Base-by-base conservation (phyloP, 2,888 invertebrate genomes). In the Frankliniella fusca region DNA sequence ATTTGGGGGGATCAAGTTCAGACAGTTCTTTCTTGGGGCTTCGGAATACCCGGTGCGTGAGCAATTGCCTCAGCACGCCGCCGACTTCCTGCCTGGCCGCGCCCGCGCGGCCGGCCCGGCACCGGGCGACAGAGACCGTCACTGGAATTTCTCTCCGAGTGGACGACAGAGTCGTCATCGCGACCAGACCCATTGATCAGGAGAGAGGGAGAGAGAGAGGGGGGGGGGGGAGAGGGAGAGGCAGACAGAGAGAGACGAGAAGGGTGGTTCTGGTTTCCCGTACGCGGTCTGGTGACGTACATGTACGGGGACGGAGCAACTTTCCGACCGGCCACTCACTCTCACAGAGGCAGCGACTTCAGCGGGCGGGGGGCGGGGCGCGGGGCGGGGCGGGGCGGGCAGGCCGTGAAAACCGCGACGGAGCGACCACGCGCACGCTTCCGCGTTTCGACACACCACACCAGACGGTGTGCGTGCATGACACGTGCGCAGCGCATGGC, bases 271-370 rank as follows among this genome's bases (percentile, higher is more conserved):
- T 38, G 38, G 38, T 38, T 38, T 81, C 81, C 70, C 65, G 48
- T 61, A 12, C 81, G 48, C 61, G 15, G 20, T 61, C 61, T 65
- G 70, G 61, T 81, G 81, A 81, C 28, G 61, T 23, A 81, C 81
- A 81, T 81, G 54, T 12, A 54, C 11, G 61, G 61, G 61, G 61
- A n/a, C 61, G 61, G 20, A 18, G 18, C 61, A 61, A 61, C 61
- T 61, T 61, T 61, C 61, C 85, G 88, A 54, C 88, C 88, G 8
- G 85, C 49, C 85, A 90, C 81, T 89, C 89, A 23, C 88, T 54
- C 54, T 15, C 54, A 54, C 54, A 54, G 54, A 20, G 12, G 15
- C 54, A 5, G 54, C 54, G 15, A 54, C 90, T 81, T 90, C 90
- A 50, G 90, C 90, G 86, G 86, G 87, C 88, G 87, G 83, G 87